Evolutionary conservation across 2,888 invertebrate species (phyloP), one percentile per base, ranked within the genome.

Genomic region (Ligdia adustata): DNA sequence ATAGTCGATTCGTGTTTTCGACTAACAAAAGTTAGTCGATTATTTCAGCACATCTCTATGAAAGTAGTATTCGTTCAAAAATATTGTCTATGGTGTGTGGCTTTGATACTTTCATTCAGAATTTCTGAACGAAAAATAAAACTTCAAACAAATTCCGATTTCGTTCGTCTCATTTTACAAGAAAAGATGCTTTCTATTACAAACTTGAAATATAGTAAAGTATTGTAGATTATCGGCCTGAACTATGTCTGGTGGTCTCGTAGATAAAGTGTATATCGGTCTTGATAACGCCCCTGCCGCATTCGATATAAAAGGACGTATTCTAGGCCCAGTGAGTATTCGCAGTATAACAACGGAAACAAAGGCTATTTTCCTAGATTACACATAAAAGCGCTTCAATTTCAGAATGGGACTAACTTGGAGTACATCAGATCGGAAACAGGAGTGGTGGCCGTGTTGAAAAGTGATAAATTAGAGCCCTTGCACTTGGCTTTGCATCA

Each of bases 381-480:
- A 13, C 9, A 42, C 0, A 39, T 38, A 45, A 34, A 43, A 22
- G 16, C 2, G 4, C 12, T 55, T 49, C 38, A 35, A 27, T 87
- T 86, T 51, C 88, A 91, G 70, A 92, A 92, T 66, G 93, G 93
- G 39, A 93, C 94, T 14, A 94, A 95, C 82, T 89, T 96, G 65
- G 92, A 94, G 66, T 96, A 95, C 63, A 95, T 96, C 60, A 90
- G 94, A 58, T 93, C 93, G 39, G 95, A 96, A 80, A 95, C 96
- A 2, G 95, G 95, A 14, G 95, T 95, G 2, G 93, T 93, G 57
- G 94, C 95, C 22, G 93, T 94, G 6, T 80, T 96, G 55, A 91
- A 95, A 67, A 94, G 94, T 33, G 90, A 89, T 54, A 95, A 95
- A 52, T 74, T 82, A 35, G 95, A 95, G 70, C 95, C 95, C 1